Evolutionary conservation across 2,888 invertebrate genomes (phyloP), one percentile per base, ranked within the genome.

Genomic region (Pelosia muscerda): DNA sequence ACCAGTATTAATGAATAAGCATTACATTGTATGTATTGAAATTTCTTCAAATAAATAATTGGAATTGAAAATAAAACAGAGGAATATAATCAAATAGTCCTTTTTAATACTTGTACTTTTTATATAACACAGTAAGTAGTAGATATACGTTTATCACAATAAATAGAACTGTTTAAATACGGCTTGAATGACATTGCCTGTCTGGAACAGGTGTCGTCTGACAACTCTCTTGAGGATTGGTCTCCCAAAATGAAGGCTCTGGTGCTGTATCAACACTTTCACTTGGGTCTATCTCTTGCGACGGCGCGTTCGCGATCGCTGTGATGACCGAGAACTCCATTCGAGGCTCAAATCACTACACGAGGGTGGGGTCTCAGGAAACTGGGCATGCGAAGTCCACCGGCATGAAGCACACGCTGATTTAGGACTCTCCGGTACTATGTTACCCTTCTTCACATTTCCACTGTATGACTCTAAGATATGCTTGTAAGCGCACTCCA

Each of bases 401-500:
- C 95, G 88, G 67, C 95, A 95, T 31, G 94, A 93, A 55, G 87
- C 92, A 74, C 95, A 95, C 8, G 82, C 88, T 10, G 91, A 82
- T 72, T 91, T 92, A 0, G 91, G 88, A 2, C 88, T 80, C 53
- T 91, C 90, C 13, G 86, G 86, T 53, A 87, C 67, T 57, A n/a
- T 19, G 72, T 91, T 92, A 54, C 84, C 88, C 2, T 83, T 79
- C 8, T 84, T 84, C 25, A 71, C 85, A n/a, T 79, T 82, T 9
- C 84, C 82, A 15, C 87, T 85, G 74, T 95, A 95, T 0, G 94
- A 92, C 71, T 95, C 94, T 77, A 95, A 77, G 65, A 95, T 95
- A 74, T 95, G 95, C 81, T 95, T 95, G 82, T 95, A 95, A 15
- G 94, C 94, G 72, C 95, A 95, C 83, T 94, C 93, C 71, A 92